phyloP scores from a whole-genome alignment of 2,797 vertebrate genomes.

The Leptatherina wallacei region DNA sequence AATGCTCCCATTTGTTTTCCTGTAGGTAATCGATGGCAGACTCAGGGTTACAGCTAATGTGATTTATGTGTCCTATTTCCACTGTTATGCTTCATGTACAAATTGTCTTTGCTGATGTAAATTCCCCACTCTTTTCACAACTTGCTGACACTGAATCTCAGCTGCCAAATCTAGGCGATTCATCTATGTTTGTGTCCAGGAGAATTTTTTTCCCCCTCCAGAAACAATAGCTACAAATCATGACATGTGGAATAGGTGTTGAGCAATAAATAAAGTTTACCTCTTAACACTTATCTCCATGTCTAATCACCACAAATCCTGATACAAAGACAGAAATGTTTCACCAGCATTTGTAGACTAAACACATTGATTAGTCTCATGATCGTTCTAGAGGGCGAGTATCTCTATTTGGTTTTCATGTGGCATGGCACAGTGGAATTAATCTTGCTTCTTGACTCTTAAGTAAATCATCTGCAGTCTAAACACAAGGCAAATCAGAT shows the following conservation, averaged over 20 bases:
- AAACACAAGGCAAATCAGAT: conserved; percentile 70
- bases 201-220: conserved; percentile 6
- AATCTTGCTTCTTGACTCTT: conserved; percentile 39
- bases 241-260: conserved; percentile 31
- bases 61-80: conserved; percentile 86
- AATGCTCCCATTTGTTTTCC: conserved; percentile 83
- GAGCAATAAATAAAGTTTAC: conserved; percentile 17
- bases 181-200: conserved; percentile 69
- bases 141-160: conserved; percentile 77
- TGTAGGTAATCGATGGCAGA: conserved; percentile 83
- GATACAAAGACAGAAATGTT: conserved; percentile 9
- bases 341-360: conserved; percentile 4
- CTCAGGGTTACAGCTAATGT: conserved; percentile 82
- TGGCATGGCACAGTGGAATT: conserved; percentile 16
- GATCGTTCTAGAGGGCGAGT: conserved; percentile 19
- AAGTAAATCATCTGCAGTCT: conserved; percentile 60
- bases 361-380: background rate
- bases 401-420: conserved; percentile 31
- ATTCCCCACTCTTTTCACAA: conserved; percentile 75
- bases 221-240: conserved; percentile 64
- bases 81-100: conserved; percentile 85
- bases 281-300: conserved; percentile 7
- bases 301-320: background rate
- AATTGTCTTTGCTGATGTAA: conserved; percentile 84
- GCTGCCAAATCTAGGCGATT: conserved; percentile 70